phyloP scores from a whole-genome alignment of 2,797 vertebrate genomes.

The Synaphobranchus kaupii region DNA sequence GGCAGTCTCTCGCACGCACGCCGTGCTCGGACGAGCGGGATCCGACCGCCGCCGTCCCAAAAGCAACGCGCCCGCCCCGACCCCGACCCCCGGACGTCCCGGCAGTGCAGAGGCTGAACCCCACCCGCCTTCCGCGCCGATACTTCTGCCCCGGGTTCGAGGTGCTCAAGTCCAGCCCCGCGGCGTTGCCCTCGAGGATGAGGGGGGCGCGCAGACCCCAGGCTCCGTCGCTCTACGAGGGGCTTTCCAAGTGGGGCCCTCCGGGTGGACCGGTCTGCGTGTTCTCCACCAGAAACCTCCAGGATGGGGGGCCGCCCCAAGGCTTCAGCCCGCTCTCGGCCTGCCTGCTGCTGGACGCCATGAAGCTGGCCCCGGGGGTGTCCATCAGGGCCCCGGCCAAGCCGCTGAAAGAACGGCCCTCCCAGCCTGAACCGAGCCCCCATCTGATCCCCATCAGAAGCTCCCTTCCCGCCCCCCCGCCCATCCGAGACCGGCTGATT shows the following conservation, averaged over 20 bases:
- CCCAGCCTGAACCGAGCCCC: background rate
- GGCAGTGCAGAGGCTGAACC: conserved; percentile 43
- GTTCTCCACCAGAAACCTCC: conserved; percentile 22
- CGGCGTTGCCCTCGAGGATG: conserved; percentile 26
- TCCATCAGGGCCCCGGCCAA: conserved; percentile 48
- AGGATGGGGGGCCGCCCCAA: conserved; percentile 20
- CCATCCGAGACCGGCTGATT: conserved; percentile 51
- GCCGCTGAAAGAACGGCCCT: background rate
- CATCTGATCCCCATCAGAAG: conserved; percentile 56
- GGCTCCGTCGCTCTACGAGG: conserved; percentile 22
- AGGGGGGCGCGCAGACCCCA: background rate
- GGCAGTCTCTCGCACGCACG: conserved; percentile 25
- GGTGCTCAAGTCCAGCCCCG: conserved; percentile 55
- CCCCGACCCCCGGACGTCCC: conserved; percentile 26
- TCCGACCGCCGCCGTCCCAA: background rate
- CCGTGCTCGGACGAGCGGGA: conserved; percentile 20
- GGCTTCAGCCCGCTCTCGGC: conserved; percentile 31
- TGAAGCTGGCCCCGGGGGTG: conserved; percentile 67
- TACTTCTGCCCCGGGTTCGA: conserved; percentile 60
- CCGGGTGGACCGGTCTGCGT: conserved; percentile 5
- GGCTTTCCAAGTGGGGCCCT: conserved; percentile 19
- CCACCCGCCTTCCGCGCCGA: conserved; percentile 42
- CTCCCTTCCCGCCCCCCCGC: conserved; percentile 32
- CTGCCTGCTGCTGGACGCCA: conserved; percentile 52
- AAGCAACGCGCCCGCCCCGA: conserved; percentile 14